These are phyloP conservation scores for Eleginops maclovinus DNA, from an alignment of 2,113 vertebrate species.

Conservation along the genomic window DNA sequence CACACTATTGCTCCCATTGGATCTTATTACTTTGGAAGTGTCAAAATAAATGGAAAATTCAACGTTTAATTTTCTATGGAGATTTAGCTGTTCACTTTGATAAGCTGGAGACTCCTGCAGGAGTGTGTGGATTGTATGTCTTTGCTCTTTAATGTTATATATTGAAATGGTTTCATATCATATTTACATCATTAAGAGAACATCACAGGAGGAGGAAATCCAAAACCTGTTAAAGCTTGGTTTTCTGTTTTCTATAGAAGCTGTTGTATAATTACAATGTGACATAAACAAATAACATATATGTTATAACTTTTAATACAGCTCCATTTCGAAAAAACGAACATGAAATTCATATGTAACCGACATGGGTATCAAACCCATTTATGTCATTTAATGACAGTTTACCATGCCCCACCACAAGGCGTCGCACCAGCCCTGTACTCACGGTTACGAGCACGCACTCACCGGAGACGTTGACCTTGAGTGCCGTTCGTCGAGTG, in stretches of 20 bases:
- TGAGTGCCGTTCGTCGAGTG: no score
- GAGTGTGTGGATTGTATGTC: slow-evolving; percentile 7
- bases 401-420: no score
- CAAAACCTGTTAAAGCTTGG: neutral
- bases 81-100: slow-evolving; percentile 12
- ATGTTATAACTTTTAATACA: neutral
- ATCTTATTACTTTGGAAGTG: slow-evolving; percentile 5
- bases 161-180: slow-evolving; percentile 1
- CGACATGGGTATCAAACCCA: no score
- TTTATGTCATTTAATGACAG: no score
- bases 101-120: neutral
- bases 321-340: neutral
- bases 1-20: slow-evolving; percentile 22
- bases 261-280: neutral
- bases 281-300: neutral
- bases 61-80: slow-evolving; percentile 11
- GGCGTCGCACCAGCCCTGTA: no score
- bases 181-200: neutral
- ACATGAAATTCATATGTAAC: no score
- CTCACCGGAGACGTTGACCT: no score
- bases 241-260: neutral
- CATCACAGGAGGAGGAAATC: neutral
- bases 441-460: no score
- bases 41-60: slow-evolving; percentile 18
- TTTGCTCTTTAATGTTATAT: neutral